Evolutionary conservation across 2,888 invertebrate species (phyloP), one percentile per base, ranked within the genome.

Genomic region (Sthenelais limicola): DNA sequence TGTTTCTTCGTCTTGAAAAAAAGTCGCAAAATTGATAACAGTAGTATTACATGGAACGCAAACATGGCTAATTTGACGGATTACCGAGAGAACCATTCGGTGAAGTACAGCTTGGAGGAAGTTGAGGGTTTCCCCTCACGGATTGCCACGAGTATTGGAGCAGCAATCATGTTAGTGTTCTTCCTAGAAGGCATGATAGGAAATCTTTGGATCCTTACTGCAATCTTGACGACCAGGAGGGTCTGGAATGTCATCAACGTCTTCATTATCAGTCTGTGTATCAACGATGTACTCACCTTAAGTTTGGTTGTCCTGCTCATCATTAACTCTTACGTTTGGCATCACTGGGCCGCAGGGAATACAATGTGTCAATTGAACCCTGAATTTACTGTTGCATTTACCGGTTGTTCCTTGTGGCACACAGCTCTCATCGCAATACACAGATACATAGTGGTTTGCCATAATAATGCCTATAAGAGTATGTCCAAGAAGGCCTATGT

Each of bases 391-490:
- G 83, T 86, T 15, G 79, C 84, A 30, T 77, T 86, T 12, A 84
- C 85, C 80, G 85, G 85, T 0, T 84, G 83, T 0, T 84, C 84
- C 1, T 77, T 86, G 5, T 86, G 86, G 85, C 86, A 86, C 72
- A 84, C 85, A 5, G 86, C 84, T 5, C 81, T 86, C 43, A 86
- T 86, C 49, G 84, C 85, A 33, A 82, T 86, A 21, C 86, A 86
- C 74, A 79, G 86, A 5, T 82, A 86, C 30, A 82, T 86, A 43
- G 86, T 86, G 0, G 86, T 86, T 26, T 82, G 83, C 24, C 84
- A 85, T 73, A 85, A 85, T 75, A 81, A 73, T 33, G 83, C 84
- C 73, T 86, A 86, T 78, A 83, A 83, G 77, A 83, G 82, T 62
- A 83, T 86, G 69, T 84, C 85, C 18, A 86, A 85, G 74, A 81